Evolutionary conservation across 2,797 vertebrate genomes (phyloP), one percentile per base, ranked within the genome.

Genomic region (Danio albolineatus): DNA sequence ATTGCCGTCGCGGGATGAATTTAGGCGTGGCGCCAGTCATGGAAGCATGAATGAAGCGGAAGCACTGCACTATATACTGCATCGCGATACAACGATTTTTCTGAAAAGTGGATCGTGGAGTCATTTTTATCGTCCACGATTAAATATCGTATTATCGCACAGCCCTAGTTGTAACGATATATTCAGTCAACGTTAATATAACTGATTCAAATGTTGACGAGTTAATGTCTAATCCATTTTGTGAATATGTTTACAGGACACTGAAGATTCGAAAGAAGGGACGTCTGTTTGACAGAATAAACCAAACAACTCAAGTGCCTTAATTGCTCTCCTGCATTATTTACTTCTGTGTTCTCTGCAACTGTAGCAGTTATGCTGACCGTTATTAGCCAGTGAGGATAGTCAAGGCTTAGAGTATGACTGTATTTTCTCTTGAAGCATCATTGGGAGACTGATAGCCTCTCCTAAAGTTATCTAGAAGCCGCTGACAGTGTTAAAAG

Each of bases 241-340:
- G 28, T 28, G 28, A 28, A 1, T 28, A 28, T 51, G 48, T 57
- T 4, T 73, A 73, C 83, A 88, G 74, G 79, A 84, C 57, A 53
- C 78, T 16, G 86, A 81, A 12, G 74, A 85, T 61, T n/a, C 84
- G 36, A 87, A 86, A 70, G 85, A 86, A 77, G 87, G 87, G 60
- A 88, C 86, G 0, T 86, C 87, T 2, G 87, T 88, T 48, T 88
- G 78, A 87, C 56, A 62, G 13, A 49, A 54, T 19, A 2, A 14
- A 57, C 78, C 80, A 64, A 62, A 71, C 14, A 44, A 17, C 19
- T 13, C 38, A 59, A 82, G 61, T 60, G 65, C 78, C 73, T 69
- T 84, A 78, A 64, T 51, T 64, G 28, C 71, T 48, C 36, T 28
- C 64, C 53, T 71, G 53, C 48, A 39, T 81, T 76, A 48, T 70